These are phyloP conservation scores for Pseudomugil tenellus DNA, from an alignment of 2,797 vertebrate genomes.

Conservation along the genomic window DNA sequence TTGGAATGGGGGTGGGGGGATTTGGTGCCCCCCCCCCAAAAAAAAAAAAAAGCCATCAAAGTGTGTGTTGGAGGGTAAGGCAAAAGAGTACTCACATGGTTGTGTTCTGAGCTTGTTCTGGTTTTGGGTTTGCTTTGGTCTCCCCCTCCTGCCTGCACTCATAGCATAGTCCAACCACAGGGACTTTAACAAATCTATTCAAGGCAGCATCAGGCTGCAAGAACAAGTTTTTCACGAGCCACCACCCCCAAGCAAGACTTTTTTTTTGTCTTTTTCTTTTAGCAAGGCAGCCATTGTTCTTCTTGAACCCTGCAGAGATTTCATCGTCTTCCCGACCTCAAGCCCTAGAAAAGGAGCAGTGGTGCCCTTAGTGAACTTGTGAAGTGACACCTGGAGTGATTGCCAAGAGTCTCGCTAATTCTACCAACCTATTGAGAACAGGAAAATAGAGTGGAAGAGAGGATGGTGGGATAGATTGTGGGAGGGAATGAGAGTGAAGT, in stretches of 20 bases:
- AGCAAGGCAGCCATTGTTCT: slow-evolving; percentile 83
- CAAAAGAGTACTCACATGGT: slow-evolving; percentile 71
- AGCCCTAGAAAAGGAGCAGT: slow-evolving; percentile 66
- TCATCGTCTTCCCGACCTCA: slow-evolving; percentile 78
- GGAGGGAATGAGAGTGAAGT: slow-evolving; percentile 55
- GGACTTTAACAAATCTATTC: slow-evolving; percentile 97
- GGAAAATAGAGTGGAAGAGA: slow-evolving; percentile 70
- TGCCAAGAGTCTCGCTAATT: slow-evolving; percentile 77
- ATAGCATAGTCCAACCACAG: slow-evolving; percentile 91
- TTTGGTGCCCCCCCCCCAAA: slow-evolving; percentile 80
- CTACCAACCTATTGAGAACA: slow-evolving; percentile 73
- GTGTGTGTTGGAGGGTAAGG: slow-evolving; percentile 77
- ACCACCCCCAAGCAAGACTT: slow-evolving; percentile 85
- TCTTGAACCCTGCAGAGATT: slow-evolving; percentile 82
- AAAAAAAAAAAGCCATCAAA: slow-evolving; percentile 80
- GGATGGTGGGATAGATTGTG: slow-evolving; percentile 51
- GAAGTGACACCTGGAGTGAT: slow-evolving; percentile 81
- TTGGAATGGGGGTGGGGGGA: too few species aligned
- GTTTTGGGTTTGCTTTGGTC: slow-evolving; percentile 78
- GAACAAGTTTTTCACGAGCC: slow-evolving; percentile 88
- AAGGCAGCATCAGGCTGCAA: slow-evolving; percentile 81
- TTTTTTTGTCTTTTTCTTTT: slow-evolving; percentile 57
- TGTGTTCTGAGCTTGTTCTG: slow-evolving; percentile 83
- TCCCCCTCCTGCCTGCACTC: slow-evolving; percentile 83
- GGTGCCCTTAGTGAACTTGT: slow-evolving; percentile 79